Conservation (phyloP, 2,797 vertebrate species). For the Clarias laeviceps region DNA sequence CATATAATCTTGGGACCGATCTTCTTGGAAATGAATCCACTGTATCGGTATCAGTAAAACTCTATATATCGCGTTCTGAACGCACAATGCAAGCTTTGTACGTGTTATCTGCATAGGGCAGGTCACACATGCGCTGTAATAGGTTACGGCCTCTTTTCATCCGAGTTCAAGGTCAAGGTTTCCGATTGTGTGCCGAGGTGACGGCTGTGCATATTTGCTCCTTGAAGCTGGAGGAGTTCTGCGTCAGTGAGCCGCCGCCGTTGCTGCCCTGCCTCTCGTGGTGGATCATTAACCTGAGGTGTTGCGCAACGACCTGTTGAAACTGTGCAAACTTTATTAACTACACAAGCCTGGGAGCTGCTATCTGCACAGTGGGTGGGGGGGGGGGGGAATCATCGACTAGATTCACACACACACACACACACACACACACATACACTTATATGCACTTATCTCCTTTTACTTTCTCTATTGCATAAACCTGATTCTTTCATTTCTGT, state of each 20-base stretch:
- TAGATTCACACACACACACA: slow-evolving; percentile 30
- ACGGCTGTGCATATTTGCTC: slow-evolving; percentile 44
- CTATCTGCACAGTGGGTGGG: slow-evolving; percentile 28
- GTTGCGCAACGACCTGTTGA: slow-evolving; percentile 53
- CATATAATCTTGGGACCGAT: neutral
- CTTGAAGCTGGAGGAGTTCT: slow-evolving; percentile 46
- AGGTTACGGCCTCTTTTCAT: slow-evolving; percentile 41
- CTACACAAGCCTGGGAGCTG: slow-evolving; percentile 41
- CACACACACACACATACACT: neutral
- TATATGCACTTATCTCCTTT: neutral
- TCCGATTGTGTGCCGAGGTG: slow-evolving; percentile 34
- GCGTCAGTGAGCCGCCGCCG: slow-evolving; percentile 39
- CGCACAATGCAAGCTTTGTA: slow-evolving; percentile 36
- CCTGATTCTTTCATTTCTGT: neutral
- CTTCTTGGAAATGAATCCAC: neutral
- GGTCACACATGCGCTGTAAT: slow-evolving; percentile 20
- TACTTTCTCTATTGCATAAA: neutral
- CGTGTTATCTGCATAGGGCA: slow-evolving; percentile 23
- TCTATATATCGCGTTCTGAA: neutral
- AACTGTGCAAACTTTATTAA: slow-evolving; percentile 57
- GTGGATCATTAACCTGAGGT: slow-evolving; percentile 58
- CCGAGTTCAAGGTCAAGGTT: slow-evolving; percentile 54
- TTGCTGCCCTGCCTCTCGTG: slow-evolving; percentile 32
- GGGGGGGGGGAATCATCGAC: slow-evolving; percentile 50
- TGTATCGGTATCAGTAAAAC: slow-evolving; percentile 13